Percentiles rank a stretch among this genome's conserved stretches.
phyloP scores from a whole-genome alignment of 2,797 vertebrate genomes.

The Trematomus bernacchii region DNA sequence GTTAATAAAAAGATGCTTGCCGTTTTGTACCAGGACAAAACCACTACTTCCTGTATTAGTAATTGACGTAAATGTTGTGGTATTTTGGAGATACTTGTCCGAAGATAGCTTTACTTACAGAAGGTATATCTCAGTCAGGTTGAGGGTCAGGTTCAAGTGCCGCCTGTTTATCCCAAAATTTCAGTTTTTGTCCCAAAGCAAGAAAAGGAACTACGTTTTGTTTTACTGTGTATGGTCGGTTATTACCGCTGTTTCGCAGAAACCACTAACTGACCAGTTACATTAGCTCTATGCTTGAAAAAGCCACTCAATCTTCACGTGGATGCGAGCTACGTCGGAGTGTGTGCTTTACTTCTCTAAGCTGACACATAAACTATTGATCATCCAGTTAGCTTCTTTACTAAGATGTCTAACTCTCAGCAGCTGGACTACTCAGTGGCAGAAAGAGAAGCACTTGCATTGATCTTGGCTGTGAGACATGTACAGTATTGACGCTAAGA shows the following conservation, averaged over 20 bases:
- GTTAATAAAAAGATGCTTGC: neutral
- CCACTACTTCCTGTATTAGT: neutral
- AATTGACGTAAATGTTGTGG: neutral
- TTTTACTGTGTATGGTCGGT: neutral
- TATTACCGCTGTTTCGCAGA: neutral
- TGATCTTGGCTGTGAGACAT: neutral
- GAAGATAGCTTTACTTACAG: neutral
- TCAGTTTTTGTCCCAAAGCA: neutral
- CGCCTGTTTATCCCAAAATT: neutral
- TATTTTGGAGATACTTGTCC: neutral
- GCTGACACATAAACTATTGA: neutral
- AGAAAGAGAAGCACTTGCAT: neutral
- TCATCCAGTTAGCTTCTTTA: conserved; percentile 5
- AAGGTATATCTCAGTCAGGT: neutral
- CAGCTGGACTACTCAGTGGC: neutral
- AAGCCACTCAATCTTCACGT: neutral
- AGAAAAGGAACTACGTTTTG: neutral
- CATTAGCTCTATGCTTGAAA: neutral
- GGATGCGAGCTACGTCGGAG: neutral
- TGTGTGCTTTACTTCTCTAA: neutral
- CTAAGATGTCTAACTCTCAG: conserved; percentile 3
- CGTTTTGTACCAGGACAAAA: neutral
- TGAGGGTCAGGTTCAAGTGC: neutral
- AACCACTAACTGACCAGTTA: neutral
- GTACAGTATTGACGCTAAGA: neutral